A percentile compares a stretch with the other conserved stretches of the same genome.
Evolutionary conservation across 2,113 vertebrate genomes (phyloP).

Genomic region (Uria lomvia): DNA sequence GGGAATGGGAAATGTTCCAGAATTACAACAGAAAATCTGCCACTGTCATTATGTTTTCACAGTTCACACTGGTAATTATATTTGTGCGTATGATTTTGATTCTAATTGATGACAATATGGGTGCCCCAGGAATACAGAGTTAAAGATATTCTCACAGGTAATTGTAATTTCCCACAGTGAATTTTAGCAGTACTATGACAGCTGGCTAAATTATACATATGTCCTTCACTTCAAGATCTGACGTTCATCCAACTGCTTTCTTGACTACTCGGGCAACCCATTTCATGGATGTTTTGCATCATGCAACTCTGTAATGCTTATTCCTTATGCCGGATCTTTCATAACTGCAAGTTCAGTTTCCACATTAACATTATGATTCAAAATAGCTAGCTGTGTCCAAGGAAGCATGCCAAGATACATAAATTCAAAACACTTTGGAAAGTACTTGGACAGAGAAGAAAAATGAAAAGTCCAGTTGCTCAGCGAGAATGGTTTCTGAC

Average conservation of each 20-base stretch:
- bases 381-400: background rate
- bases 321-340: background rate
- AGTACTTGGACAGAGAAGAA: background rate
- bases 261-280: background rate
- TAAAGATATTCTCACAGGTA: background rate
- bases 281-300: background rate
- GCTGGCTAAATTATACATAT: background rate
- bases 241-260: background rate
- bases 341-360: background rate
- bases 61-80: background rate
- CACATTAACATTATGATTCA: background rate
- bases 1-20: background rate
- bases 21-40: background rate
- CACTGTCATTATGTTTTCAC: background rate
- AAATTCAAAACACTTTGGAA: background rate
- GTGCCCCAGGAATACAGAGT: background rate
- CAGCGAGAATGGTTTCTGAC: background rate
- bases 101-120: background rate
- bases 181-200: background rate
- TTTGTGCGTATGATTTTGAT: background rate
- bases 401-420: background rate
- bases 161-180: background rate
- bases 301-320: background rate
- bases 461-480: background rate
- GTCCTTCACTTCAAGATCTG: background rate